Conservation (phyloP, 2,888 invertebrate species). For the Thecocarcelia acutangulata region DNA sequence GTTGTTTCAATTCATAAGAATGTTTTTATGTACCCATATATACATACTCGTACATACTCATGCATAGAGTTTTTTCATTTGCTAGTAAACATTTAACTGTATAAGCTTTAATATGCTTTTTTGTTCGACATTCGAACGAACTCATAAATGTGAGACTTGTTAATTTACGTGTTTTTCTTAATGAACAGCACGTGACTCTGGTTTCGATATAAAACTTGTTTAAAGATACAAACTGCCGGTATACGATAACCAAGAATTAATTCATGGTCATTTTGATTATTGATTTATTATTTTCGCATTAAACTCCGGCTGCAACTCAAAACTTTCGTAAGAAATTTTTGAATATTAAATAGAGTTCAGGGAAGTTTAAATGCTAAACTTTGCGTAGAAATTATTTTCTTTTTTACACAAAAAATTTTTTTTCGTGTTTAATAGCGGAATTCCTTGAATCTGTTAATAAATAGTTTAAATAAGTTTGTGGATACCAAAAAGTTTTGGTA, state of each 20-base stretch:
- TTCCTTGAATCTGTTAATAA: no score
- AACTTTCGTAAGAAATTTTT: neutral
- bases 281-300: constrained; percentile 52
- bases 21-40: constrained; percentile 1
- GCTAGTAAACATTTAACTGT: constrained; percentile 28
- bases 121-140: constrained; percentile 33
- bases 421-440: no score
- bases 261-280: constrained; percentile 67
- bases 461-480: no score
- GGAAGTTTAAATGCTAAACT: constrained; percentile 21
- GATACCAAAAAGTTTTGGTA: no score
- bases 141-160: constrained; percentile 54
- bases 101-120: constrained; percentile 24
- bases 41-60: no score
- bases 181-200: constrained; percentile 68
- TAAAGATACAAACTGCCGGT: constrained; percentile 35
- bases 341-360: constrained; percentile 30
- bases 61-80: neutral
- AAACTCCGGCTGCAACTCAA: constrained; percentile 32
- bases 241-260: constrained; percentile 42
- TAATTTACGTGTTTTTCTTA: constrained; percentile 67
- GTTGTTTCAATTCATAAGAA: constrained; percentile 37
- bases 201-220: constrained; percentile 25
- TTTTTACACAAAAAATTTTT: no score
- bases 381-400: neutral